Conservation (phyloP, 2,888 invertebrate genomes). For the Philhelius pedissequus region DNA sequence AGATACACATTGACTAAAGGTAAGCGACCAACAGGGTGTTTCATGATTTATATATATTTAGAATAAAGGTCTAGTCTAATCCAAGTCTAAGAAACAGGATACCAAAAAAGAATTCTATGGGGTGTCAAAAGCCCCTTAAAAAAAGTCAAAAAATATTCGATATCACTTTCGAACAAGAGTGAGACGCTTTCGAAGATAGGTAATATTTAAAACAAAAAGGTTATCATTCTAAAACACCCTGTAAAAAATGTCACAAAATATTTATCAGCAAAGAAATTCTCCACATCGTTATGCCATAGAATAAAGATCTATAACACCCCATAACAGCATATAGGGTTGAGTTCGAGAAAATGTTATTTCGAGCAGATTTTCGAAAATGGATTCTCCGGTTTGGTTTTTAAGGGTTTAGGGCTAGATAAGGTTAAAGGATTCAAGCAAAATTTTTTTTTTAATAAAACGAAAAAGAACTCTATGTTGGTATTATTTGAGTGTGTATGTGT, state of each 20-base stretch:
- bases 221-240: no score
- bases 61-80: no score
- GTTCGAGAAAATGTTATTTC: conserved; percentile 37
- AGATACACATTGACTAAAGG: not conserved
- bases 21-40: not conserved
- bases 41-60: no score
- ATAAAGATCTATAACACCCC: not conserved
- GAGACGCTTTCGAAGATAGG: no score
- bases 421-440: conserved; percentile 32
- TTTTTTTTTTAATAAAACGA: not conserved
- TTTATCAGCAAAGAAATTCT: not conserved
- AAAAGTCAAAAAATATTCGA: no score
- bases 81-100: no score
- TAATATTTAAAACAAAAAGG: no score
- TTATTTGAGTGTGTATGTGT: not conserved
- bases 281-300: not conserved
- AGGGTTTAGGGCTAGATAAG: not conserved
- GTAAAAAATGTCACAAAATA: not conserved
- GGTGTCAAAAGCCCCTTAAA: no score
- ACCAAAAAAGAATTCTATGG: no score
- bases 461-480: not conserved
- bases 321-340: not conserved
- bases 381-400: not conserved
- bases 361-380: conserved; percentile 53
- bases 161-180: no score